Percentiles rank a stretch among this genome's conserved stretches.
These are phyloP conservation scores for Myotis findleyi DNA, from an alignment of 2,797 vertebrate species.

Conservation along the genomic window DNA sequence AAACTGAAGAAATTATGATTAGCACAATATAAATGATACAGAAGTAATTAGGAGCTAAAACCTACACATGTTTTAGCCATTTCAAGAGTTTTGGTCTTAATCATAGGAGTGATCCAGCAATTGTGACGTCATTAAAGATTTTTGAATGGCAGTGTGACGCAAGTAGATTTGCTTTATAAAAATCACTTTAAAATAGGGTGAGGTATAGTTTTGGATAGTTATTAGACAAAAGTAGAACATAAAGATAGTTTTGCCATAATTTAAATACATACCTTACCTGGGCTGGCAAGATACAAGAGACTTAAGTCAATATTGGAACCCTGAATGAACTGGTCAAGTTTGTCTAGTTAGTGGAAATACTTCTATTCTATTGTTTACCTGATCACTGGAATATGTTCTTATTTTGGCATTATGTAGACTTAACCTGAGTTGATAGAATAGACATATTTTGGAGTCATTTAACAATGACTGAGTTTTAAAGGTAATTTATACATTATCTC, in stretches of 20 bases:
- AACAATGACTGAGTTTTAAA: not conserved
- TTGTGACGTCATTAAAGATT: not conserved
- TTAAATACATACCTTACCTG: not conserved
- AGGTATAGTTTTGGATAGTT: not conserved
- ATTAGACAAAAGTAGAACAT: not conserved
- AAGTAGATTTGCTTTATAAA: constrained; percentile 27
- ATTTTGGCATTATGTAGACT: not conserved
- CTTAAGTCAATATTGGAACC: not conserved
- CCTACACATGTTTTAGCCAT: not conserved
- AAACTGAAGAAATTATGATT: not conserved
- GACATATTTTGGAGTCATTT: not conserved
- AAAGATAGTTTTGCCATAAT: not conserved
- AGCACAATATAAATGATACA: not conserved
- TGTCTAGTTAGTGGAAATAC: not conserved
- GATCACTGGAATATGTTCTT: not conserved
- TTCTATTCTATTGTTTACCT: not conserved
- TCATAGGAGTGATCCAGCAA: not conserved
- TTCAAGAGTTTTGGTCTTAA: not conserved
- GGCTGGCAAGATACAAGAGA: not conserved
- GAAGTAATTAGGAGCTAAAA: not conserved
- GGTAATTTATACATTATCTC: not conserved
- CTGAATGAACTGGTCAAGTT: not conserved
- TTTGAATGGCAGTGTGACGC: not conserved
- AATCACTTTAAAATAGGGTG: not conserved
- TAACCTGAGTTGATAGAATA: not conserved